These are phyloP conservation scores for Pseudomyrmex flavicornis DNA, from an alignment of 1,140 invertebrate species.

Conservation along the genomic window DNA sequence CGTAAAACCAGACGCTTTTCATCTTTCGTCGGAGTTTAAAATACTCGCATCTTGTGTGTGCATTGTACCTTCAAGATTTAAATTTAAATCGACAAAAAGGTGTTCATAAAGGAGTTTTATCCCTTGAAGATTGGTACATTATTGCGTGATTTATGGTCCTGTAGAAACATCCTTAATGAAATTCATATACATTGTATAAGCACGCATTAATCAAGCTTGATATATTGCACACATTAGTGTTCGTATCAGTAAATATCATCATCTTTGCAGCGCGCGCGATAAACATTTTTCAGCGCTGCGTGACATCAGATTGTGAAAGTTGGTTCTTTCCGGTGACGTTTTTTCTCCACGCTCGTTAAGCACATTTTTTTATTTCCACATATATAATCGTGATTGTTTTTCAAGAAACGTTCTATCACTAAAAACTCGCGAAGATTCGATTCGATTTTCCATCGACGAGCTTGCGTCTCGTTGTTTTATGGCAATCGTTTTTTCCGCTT, in stretches of 20 bases:
- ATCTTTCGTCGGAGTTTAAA: background rate
- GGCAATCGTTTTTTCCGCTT: background rate
- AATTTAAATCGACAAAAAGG: too few species aligned
- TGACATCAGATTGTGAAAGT: constrained; percentile 45
- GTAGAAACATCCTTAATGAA: too few species aligned
- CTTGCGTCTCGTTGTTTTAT: background rate
- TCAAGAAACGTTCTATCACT: background rate
- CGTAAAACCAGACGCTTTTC: background rate
- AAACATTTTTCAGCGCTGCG: constrained; percentile 9
- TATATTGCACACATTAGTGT: background rate
- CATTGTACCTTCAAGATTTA: too few species aligned
- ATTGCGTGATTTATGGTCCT: background rate
- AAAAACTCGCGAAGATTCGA: background rate
- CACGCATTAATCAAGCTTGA: background rate
- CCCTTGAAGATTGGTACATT: background rate
- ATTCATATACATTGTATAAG: too few species aligned
- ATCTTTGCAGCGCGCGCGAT: background rate
- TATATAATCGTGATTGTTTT: constrained; percentile 8
- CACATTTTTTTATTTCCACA: constrained; percentile 5
- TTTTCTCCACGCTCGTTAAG: constrained; percentile 13
- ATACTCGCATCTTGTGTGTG: too few species aligned
- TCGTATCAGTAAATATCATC: background rate
- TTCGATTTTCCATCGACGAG: background rate
- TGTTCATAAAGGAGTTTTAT: background rate
- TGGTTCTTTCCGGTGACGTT: constrained; percentile 24